Conservation (phyloP, 1,140 invertebrate genomes). For the Zeugodacus cucurbitae region DNA sequence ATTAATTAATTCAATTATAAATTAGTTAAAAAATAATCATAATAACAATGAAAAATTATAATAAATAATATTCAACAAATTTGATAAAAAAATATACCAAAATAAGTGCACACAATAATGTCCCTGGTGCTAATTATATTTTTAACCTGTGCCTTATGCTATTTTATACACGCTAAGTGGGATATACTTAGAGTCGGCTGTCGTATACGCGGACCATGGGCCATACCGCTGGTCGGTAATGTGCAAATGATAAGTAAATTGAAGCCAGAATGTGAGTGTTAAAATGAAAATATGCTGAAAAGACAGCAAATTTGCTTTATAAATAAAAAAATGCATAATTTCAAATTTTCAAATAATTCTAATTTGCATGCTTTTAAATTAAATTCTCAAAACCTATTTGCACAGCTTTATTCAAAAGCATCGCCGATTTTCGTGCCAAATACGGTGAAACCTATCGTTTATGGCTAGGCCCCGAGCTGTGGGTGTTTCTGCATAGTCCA, state of each 20-base stretch:
- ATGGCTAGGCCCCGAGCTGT: constrained; percentile 57
- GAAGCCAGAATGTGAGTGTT: constrained; percentile 58
- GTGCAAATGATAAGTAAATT: constrained; percentile 60
- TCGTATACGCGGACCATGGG: constrained; percentile 55
- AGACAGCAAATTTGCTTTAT: neutral
- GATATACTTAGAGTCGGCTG: constrained; percentile 30
- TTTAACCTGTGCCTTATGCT: neutral
- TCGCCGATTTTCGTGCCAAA: constrained; percentile 52
- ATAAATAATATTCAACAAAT: neutral
- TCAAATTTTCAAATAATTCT: too few species aligned
- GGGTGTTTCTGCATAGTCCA: constrained; percentile 59
- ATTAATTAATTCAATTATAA: neutral
- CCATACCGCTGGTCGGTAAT: constrained; percentile 58
- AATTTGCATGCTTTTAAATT: neutral
- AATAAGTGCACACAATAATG: constrained; percentile 5
- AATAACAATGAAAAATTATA: neutral
- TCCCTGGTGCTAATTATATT: constrained; percentile 41
- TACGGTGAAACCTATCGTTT: constrained; percentile 56
- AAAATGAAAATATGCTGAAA: neutral
- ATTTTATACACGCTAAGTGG: constrained; percentile 38
- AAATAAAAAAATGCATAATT: neutral
- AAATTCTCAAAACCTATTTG: neutral
- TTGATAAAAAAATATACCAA: neutral
- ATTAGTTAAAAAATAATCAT: neutral
- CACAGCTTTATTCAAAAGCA: constrained; percentile 54